Evolutionary conservation across 2,888 invertebrate species (phyloP).

Genomic region (Synergus japonicus): DNA sequence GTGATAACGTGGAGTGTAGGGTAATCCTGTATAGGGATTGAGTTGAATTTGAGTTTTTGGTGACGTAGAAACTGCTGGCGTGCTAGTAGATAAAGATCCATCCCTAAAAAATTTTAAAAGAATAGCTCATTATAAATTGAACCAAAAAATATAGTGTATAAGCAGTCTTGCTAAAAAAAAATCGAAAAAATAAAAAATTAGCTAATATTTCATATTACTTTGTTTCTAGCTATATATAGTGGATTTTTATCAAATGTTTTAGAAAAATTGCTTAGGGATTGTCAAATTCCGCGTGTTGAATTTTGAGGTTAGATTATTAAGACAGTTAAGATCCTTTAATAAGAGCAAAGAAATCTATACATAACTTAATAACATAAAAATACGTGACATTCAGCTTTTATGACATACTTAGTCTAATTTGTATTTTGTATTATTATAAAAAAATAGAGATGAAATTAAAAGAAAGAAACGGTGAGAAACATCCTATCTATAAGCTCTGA

Average conservation of each 20-base stretch:
- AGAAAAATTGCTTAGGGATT: neutral
- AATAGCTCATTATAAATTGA: conserved; percentile 3
- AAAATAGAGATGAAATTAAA: neutral
- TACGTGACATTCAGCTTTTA: neutral
- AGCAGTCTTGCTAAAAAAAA: too few species aligned
- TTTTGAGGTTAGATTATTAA: conserved; percentile 25
- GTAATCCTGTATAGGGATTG: conserved; percentile 89
- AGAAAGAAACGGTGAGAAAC: neutral
- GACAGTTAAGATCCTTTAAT: neutral
- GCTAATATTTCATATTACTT: too few species aligned
- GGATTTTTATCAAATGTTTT: neutral
- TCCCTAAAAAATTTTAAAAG: conserved; percentile 59
- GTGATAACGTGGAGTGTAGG: conserved; percentile 93
- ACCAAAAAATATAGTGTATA: too few species aligned
- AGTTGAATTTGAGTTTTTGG: conserved; percentile 78
- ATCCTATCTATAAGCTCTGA: neutral
- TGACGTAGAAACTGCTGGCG: conserved; percentile 76
- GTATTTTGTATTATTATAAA: neutral
- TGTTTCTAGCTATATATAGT: too few species aligned
- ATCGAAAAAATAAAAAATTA: too few species aligned
- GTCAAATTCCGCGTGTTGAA: conserved; percentile 9
- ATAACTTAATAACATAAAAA: too few species aligned
- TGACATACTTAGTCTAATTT: neutral
- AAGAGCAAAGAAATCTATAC: neutral
- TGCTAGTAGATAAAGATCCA: conserved; percentile 69